phyloP scores from a whole-genome alignment of 2,113 vertebrate species.

The Dipodomys spectabilis region DNA sequence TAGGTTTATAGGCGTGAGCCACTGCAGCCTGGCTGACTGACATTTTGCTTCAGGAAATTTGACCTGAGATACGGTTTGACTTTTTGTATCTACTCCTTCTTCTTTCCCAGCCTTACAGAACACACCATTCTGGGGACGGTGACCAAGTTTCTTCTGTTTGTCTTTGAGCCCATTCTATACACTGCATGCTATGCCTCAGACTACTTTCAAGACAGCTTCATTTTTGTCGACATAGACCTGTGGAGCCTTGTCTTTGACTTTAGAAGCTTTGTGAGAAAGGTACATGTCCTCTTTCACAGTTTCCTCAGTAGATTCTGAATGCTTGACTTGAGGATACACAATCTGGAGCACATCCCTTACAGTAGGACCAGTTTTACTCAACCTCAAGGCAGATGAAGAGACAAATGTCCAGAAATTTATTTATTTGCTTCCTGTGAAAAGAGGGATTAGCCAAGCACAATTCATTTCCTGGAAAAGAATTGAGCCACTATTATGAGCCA shows the following conservation, averaged over 20 bases:
- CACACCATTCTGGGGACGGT: neutral
- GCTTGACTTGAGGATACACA: neutral
- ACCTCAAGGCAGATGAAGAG: neutral
- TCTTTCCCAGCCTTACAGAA: neutral
- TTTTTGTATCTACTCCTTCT: neutral
- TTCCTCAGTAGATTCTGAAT: conserved; percentile 2
- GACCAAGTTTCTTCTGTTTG: neutral
- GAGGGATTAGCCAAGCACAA: neutral
- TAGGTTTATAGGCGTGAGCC: too few relatives aligned
- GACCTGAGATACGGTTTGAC: neutral
- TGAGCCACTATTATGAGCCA: neutral
- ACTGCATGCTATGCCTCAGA: neutral
- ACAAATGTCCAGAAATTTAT: neutral
- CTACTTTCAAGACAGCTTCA: neutral
- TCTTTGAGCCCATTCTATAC: neutral
- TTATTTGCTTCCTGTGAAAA: neutral
- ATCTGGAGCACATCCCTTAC: neutral
- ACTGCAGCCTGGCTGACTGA: too few relatives aligned
- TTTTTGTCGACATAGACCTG: neutral
- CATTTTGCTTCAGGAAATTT: neutral
- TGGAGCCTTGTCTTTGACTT: neutral
- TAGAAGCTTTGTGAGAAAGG: neutral
- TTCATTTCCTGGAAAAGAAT: neutral
- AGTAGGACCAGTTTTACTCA: neutral
- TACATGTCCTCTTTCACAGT: neutral